Percentiles rank a stretch among this genome's conserved stretches.
phyloP scores from a whole-genome alignment of 2,113 vertebrate genomes.

The Gallinago jamesoni region DNA sequence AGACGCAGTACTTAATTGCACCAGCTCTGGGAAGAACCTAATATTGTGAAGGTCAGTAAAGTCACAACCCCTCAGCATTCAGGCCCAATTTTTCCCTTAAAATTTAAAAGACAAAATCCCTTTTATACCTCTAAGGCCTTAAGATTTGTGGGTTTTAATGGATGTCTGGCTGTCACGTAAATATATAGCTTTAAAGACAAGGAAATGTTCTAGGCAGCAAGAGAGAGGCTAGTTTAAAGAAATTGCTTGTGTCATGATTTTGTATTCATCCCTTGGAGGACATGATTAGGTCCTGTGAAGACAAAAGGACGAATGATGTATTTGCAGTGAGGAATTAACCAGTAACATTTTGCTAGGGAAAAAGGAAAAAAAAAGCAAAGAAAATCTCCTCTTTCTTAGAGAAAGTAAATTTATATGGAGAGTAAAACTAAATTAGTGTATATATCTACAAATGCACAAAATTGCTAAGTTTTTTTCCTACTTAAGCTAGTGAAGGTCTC shows the following conservation, averaged over 20 bases:
- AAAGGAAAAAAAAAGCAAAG: background rate
- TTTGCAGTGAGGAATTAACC: background rate
- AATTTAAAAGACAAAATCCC: background rate
- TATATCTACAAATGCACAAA: background rate
- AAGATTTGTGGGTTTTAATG: slow-evolving; percentile 14
- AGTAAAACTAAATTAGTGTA: background rate
- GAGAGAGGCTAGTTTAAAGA: slow-evolving; percentile 6
- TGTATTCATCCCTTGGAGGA: background rate
- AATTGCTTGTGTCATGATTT: slow-evolving; percentile 16
- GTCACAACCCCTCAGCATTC: background rate
- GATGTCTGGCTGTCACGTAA: slow-evolving; percentile 16
- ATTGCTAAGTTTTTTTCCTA: rapidly evolving
- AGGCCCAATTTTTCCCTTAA: background rate
- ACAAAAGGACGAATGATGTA: background rate
- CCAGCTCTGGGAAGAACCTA: background rate
- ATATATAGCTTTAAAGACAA: slow-evolving; percentile 25
- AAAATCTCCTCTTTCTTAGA: background rate
- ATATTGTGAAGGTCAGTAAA: background rate
- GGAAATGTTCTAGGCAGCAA: background rate
- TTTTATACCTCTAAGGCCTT: background rate
- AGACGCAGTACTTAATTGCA: slow-evolving; percentile 14
- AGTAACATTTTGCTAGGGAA: background rate
- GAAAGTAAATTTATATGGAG: background rate
- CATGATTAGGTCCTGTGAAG: slow-evolving; percentile 33
- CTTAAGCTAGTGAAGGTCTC: background rate